Percentiles rank a stretch among this genome's conserved stretches.
Evolutionary conservation across 1,140 invertebrate species (phyloP).

Genomic region (Nylanderia fulva): DNA sequence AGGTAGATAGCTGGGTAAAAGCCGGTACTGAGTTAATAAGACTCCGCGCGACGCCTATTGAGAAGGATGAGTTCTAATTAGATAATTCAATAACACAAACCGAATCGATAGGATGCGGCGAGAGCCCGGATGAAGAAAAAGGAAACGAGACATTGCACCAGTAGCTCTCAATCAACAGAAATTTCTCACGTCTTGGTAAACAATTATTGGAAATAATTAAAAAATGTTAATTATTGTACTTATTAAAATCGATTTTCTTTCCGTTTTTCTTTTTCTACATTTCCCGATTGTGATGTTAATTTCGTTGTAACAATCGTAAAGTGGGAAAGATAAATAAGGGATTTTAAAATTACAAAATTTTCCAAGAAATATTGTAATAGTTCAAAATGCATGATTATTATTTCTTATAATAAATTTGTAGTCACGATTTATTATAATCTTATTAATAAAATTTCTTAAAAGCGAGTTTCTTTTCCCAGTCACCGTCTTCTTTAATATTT

Average conservation of each 20-base stretch:
- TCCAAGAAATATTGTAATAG: background rate
- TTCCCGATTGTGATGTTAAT: background rate
- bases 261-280: background rate
- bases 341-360: background rate
- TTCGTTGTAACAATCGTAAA: background rate
- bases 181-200: slow-evolving; percentile 57
- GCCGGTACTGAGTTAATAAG: slow-evolving; percentile 55
- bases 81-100: slow-evolving; percentile 57
- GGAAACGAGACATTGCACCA: slow-evolving; percentile 1
- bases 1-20: slow-evolving; percentile 1
- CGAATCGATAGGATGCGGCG: slow-evolving; percentile 41
- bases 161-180: slow-evolving; percentile 34
- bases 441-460: too few species aligned
- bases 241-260: background rate
- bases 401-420: background rate
- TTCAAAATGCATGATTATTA: background rate
- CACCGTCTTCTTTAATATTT: background rate
- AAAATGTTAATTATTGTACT: background rate
- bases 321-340: background rate
- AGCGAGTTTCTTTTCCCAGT: background rate
- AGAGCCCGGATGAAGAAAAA: slow-evolving; percentile 22
- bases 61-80: slow-evolving; percentile 61
- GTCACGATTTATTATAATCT: too few species aligned
- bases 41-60: slow-evolving; percentile 48
- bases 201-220: slow-evolving; percentile 43